Evolutionary conservation across 2,888 invertebrate genomes (phyloP), one percentile per base, ranked within the genome.

Genomic region (Seladonia tumulorum): DNA sequence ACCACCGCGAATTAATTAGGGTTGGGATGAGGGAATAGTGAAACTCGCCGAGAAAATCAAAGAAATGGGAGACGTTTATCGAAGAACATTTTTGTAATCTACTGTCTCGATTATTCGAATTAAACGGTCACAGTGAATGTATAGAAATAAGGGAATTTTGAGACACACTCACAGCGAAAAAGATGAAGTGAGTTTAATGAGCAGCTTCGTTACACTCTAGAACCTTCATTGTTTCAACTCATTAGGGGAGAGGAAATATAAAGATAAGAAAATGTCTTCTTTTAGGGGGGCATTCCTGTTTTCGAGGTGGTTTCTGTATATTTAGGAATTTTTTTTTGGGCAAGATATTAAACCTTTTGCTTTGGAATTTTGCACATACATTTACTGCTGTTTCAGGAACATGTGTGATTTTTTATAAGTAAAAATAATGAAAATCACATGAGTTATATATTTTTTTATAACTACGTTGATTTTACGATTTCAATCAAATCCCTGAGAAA

Each of bases 1-100:
- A 57, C 57, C 57, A 57, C 57, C 57, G n/a, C 57, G 57, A 57
- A 57, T 57, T n/a, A 57, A 57, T 57, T 57, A 57, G 57, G n/a
- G 2, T n/a, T 4, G 57, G 10, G n/a, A 57, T n/a, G 57, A n/a
- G 57, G 8, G n/a, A 57, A n/a, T 10, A 57, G n/a, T 4, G 57
- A n/a, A 57, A 57, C n/a, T n/a, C 57, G 2, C n/a, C 10, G 57
- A 8, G n/a, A 10, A 57, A 10, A 57, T n/a, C 53, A 53, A 53
- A 53, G 22, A 22, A 53, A 53, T 8, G 22, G 53, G 8, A 22
- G 53, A 53, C 7, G 22, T 22, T 57, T 12, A 57, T 57, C 10
- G n/a, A 10, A 57, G n/a, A 57, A 57, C 57, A 57, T n/a, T n/a
- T 57, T 25, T 63, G 63, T 7, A 7, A 25, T 25, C 25, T 29